phyloP scores from a whole-genome alignment of 2,888 invertebrate species.

The Eristalinus aeneus region DNA sequence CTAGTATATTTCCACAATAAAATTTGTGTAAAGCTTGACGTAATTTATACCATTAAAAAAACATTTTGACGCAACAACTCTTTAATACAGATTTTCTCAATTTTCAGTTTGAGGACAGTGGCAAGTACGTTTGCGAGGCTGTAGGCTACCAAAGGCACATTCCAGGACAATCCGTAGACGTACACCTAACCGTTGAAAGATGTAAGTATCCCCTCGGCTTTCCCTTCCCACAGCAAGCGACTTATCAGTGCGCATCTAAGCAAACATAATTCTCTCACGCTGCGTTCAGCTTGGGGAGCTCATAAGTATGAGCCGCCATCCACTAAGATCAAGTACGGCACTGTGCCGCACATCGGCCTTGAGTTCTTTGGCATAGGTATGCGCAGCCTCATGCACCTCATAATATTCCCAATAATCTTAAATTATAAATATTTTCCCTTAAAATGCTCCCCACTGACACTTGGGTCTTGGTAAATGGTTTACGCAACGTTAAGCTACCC shows the following conservation, averaged over 20 bases:
- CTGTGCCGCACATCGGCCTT: conserved; percentile 83
- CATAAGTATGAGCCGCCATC: conserved; percentile 77
- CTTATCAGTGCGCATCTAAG: not conserved
- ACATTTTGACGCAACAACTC: not conserved
- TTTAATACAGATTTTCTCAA: not conserved
- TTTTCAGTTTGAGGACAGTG: conserved; percentile 86
- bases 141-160: conserved; percentile 84
- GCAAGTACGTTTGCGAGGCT: conserved; percentile 92
- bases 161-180: conserved; percentile 86
- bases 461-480: conserved; percentile 60
- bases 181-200: conserved; percentile 87
- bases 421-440: not conserved
- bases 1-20: too few species aligned
- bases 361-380: conserved; percentile 84
- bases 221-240: not conserved
- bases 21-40: too few species aligned
- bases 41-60: too few species aligned
- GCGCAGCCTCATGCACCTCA: not conserved
- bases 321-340: conserved; percentile 82
- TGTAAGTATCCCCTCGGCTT: conserved; percentile 83
- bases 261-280: conserved; percentile 20
- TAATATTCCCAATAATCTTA: not conserved
- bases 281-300: conserved; percentile 80
- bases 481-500: not conserved
- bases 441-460: conserved; percentile 26